Base-by-base conservation (phyloP, 2,797 vertebrate species). In the Cossypha caffra region DNA sequence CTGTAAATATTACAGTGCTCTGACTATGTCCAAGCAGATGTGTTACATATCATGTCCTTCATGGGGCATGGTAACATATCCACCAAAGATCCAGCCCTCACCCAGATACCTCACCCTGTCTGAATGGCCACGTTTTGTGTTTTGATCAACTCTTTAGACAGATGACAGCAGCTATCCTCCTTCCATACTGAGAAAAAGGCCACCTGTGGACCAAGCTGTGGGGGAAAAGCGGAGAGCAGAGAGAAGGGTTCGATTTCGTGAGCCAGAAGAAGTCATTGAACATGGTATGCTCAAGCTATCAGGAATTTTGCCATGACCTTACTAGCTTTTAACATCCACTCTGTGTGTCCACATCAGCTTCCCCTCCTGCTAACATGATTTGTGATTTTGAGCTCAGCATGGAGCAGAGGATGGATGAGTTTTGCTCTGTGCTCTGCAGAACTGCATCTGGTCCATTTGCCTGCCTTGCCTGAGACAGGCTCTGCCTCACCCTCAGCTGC, bases 221-320 rank as follows among this genome's bases (percentile, higher is more conserved):
- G 84, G 96, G 54, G 96, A 97, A 20, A 98, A 97, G 86, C 94
- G 93, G 88, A 99, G 98, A 98, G 94, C 97, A 12, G 98, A 98
- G 64, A 97, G 98, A 87, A 98, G 97, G 40, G 99, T 99, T 97
- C 98, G 98, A 80, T 99, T 99, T 98, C 98, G 97, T 71, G 99
- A 99, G 95, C 98, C 99, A 47, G 96, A 96, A 82, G 99, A 99
- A 95, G 99, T 97, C 77, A 98, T 98, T 35, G 96, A 98, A 81
- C 98, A 99, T 63, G 99, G 99, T 99, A 97, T 71, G 98, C 92
- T 97, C 82, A 75, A 91, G 66, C 37, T 48, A 28, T n/a, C 52
- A 61, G 51, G 52, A 26, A 47, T 42, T 76, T 73, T 66, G 45
- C 29, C 66, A 81, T 64, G 71, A 67, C 37, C 5, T 79, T 71